Conservation (phyloP, 2,113 vertebrate genomes). For the Addax nasomaculatus region DNA sequence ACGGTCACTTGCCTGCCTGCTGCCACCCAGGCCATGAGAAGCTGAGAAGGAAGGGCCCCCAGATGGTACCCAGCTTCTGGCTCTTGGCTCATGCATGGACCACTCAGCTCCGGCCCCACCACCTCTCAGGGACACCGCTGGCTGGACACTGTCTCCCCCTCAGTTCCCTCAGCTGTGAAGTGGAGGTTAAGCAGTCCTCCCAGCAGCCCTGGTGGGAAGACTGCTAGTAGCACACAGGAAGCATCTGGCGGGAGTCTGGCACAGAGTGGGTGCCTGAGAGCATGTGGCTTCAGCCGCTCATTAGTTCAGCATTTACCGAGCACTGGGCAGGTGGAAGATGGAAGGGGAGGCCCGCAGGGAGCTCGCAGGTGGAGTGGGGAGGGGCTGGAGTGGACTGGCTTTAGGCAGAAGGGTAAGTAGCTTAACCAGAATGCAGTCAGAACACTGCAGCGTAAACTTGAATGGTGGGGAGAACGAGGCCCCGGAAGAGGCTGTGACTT, state of each 20-base stretch:
- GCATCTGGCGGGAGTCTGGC: not conserved
- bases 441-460: fast-evolving
- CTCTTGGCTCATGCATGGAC: fast-evolving
- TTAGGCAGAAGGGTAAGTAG: not conserved
- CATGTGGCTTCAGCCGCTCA: not conserved
- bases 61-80: not conserved
- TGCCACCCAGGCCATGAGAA: not conserved
- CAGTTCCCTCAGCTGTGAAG: not conserved
- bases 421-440: not conserved
- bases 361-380: fast-evolving
- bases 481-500: not conserved
- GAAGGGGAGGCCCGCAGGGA: not conserved
- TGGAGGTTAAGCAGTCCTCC: not conserved
- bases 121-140: not conserved
- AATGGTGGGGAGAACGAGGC: not conserved
- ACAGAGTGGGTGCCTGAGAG: not conserved
- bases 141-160: not conserved
- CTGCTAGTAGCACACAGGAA: too few relatives aligned
- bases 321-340: not conserved
- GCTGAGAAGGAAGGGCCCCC: not conserved
- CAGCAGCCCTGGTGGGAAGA: not conserved
- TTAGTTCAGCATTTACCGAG: too few relatives aligned
- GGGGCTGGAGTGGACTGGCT: not conserved
- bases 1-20: not conserved
- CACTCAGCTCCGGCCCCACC: not conserved